phyloP scores from a whole-genome alignment of 2,888 invertebrate species.

The Eupeodes luniger region DNA sequence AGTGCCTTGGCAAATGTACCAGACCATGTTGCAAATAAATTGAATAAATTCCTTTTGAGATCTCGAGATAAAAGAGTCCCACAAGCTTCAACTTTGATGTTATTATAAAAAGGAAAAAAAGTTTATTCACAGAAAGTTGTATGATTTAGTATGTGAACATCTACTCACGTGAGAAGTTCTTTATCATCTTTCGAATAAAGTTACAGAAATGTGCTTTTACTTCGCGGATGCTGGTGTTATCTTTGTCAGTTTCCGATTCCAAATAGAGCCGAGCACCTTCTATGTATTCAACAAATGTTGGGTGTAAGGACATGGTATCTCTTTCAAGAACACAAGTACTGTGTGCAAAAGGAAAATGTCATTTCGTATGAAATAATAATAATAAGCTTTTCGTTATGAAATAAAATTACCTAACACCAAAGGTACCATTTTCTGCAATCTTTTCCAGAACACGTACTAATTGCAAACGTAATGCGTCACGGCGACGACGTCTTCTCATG shows the following conservation, averaged over 20 bases:
- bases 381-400: not conserved
- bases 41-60: conserved; percentile 93
- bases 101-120: conserved; percentile 9
- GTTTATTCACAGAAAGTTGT: conserved; percentile 9
- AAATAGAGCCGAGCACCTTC: conserved; percentile 96
- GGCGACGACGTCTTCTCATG: conserved; percentile 93
- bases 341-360: conserved; percentile 13
- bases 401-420: conserved; percentile 88
- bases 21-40: conserved; percentile 97
- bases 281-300: conserved; percentile 96
- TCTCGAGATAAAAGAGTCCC: conserved; percentile 94
- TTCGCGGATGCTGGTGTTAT: conserved; percentile 93
- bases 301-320: conserved; percentile 92
- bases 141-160: conserved; percentile 20
- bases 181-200: conserved; percentile 96
- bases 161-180: conserved; percentile 94
- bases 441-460: conserved; percentile 96
- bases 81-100: conserved; percentile 92
- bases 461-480: conserved; percentile 96
- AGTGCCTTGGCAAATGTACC: conserved; percentile 92
- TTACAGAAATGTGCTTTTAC: conserved; percentile 97
- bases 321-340: conserved; percentile 93
- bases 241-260: conserved; percentile 97
- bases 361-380: not conserved
- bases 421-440: conserved; percentile 95